Evolutionary conservation across 2,113 vertebrate genomes (phyloP).

Genomic region (Python bivittatus): DNA sequence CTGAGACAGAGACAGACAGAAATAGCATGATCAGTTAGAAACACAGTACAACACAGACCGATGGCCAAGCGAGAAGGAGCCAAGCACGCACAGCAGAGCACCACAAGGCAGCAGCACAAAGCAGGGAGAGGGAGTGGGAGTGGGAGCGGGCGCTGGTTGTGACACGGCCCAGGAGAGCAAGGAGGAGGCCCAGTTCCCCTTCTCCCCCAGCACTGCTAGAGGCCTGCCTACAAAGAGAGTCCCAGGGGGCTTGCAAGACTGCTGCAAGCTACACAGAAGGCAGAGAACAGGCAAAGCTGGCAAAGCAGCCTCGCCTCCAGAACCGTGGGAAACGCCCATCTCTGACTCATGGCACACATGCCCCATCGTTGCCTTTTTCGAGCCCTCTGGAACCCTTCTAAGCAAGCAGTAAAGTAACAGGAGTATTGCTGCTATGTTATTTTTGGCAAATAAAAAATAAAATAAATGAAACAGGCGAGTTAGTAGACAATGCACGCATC

Average conservation of each 20-base stretch:
- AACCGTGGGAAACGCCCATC: background rate
- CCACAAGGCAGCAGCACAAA: background rate
- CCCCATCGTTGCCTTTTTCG: background rate
- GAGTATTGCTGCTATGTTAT: background rate
- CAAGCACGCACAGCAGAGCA: background rate
- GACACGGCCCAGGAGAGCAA: background rate
- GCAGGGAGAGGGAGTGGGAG: no score
- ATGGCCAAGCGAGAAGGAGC: background rate
- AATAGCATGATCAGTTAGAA: constrained; percentile 74
- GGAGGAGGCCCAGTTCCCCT: background rate
- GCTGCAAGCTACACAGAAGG: no score
- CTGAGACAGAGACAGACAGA: constrained; percentile 83
- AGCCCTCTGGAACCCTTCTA: background rate
- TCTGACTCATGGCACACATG: background rate
- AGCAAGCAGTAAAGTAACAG: background rate
- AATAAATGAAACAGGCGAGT: background rate
- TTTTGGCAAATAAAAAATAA: background rate
- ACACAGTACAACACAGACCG: constrained; percentile 22
- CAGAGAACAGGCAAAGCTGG: background rate
- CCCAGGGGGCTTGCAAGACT: background rate
- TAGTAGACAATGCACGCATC: background rate
- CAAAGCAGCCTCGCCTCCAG: background rate
- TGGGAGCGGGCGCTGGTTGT: no score
- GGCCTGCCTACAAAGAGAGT: background rate
- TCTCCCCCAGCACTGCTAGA: background rate